These are phyloP conservation scores for Didymodactylos carnosus DNA, from an alignment of 2,888 invertebrate species.

Conservation along the genomic window DNA sequence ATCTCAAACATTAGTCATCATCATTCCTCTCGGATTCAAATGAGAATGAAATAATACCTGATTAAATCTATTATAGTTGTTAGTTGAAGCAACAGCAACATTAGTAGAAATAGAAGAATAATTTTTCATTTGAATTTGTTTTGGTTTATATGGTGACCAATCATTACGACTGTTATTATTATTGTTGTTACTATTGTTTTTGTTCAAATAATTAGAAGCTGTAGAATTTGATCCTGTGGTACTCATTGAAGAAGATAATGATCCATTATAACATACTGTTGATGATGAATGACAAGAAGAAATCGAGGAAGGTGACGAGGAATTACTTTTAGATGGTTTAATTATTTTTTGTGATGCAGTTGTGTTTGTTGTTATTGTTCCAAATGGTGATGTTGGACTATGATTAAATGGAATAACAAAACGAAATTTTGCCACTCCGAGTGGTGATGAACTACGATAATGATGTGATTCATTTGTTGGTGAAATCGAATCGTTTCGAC, in stretches of 20 bases:
- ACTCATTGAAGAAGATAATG: neutral
- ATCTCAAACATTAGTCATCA: too few relatives aligned
- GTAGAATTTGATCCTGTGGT: neutral
- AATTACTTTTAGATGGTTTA: too few relatives aligned
- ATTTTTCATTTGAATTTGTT: too few relatives aligned
- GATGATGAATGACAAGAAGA: neutral
- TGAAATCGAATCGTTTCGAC: too few relatives aligned
- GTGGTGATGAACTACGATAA: neutral
- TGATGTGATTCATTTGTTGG: neutral
- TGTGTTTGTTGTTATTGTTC: neutral
- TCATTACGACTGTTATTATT: neutral
- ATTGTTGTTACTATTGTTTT: neutral
- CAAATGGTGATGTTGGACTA: neutral
- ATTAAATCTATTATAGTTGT: too few relatives aligned
- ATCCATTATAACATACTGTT: neutral
- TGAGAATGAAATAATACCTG: too few relatives aligned
- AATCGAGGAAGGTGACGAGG: too few relatives aligned
- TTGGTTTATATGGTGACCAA: too few relatives aligned
- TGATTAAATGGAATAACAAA: neutral
- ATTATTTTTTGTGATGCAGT: too few relatives aligned
- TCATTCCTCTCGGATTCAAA: too few relatives aligned
- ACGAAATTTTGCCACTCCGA: neutral
- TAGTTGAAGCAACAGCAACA: too few relatives aligned
- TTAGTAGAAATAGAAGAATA: too few relatives aligned
- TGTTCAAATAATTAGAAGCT: neutral